These are phyloP conservation scores for Phaethon lepturus DNA, from an alignment of 2,113 vertebrate genomes.

Conservation along the genomic window DNA sequence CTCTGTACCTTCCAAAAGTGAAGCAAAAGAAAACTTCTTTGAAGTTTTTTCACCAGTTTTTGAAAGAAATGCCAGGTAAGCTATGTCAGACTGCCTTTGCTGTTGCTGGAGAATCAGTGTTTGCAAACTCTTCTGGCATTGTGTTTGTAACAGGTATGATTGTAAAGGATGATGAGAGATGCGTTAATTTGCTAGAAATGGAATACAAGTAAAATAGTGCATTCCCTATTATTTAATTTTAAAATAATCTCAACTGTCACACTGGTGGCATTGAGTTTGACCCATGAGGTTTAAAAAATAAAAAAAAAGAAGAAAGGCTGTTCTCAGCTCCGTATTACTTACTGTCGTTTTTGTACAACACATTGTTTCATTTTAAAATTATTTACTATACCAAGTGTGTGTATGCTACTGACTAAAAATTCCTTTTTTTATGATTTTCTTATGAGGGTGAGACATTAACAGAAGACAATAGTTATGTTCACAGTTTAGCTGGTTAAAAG, in stretches of 20 bases:
- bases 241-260: background rate
- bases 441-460: background rate
- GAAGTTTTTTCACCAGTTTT: slow-evolving; percentile 90
- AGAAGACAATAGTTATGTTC: background rate
- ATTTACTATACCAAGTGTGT: background rate
- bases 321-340: background rate
- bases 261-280: background rate
- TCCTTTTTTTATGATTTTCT: background rate
- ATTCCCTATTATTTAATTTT: background rate
- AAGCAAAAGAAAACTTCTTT: slow-evolving; percentile 95
- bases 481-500: background rate
- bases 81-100: background rate
- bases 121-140: background rate
- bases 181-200: background rate
- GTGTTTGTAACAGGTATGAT: background rate
- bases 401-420: background rate
- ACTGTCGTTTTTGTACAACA: background rate
- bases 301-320: background rate
- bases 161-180: background rate
- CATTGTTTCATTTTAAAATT: background rate
- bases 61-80: slow-evolving; percentile 92
- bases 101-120: background rate
- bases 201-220: background rate
- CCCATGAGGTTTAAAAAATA: background rate
- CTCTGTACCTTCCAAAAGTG: slow-evolving; percentile 89